Base-by-base conservation (phyloP, 2,888 invertebrate genomes). In the Tetragonisca angustula region DNA sequence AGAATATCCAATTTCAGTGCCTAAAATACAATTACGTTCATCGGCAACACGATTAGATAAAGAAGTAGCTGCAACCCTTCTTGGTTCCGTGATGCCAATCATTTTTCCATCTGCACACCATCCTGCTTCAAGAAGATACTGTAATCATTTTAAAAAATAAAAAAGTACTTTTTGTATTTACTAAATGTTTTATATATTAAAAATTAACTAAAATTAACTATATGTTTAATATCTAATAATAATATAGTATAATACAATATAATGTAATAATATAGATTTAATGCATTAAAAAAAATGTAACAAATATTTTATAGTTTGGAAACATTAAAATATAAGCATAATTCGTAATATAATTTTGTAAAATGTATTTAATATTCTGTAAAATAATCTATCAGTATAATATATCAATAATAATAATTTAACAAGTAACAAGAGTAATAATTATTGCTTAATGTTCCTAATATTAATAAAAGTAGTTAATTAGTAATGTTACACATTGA, bases 71-170 rank as follows among this genome's bases (percentile, higher is more conserved):
- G 99, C 98, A 0, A 99, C 97, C 78, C 99, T 96, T 17, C 99
- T 95, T 0, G 99, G 99, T 94, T 99, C 98, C 3, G 99, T 98
- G 83, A 99, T 96, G 68, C 97, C 98, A 73, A 99, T 97, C 82
- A 96, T 95, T 89, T 95, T 95, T 73, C 97, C 97, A 76, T 97
- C 97, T 19, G 96, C 94, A 69, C 96, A 95, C 98, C 98, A 98
- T 92, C 98, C 98, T 82, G 97, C 96, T 94, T 99, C 99, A 89
- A 97, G 95, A 43, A 99, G 95, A 93, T 99, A 99, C 97, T 99
- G 96, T 24, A 79, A 86, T 68, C 32, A 86, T 79, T 64, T 49
- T 21, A 54, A 19, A 62, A 80, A 73, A 56, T 43, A 77, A 69
- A 21, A 43, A 11, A 43, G 11, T 43, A 0, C 5, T 56, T 56